Base-by-base conservation (phyloP, 2,888 invertebrate species). In the Heliconius sara region DNA sequence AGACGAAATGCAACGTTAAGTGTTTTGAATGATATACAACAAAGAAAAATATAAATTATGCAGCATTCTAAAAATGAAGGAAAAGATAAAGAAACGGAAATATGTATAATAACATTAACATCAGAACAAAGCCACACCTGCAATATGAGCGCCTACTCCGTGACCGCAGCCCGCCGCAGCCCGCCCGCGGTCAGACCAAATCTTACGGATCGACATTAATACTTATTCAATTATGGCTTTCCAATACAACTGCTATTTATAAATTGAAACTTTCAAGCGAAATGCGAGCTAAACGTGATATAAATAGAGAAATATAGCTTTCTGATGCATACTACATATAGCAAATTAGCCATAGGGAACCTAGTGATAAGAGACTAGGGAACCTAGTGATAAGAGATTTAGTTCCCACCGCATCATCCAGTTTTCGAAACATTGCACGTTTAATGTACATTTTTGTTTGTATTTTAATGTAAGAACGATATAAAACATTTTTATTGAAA, bases 191-290 rank as follows among this genome's bases (percentile, higher is more conserved):
- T 82, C 81, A 47, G n/a, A 71, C 74, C 52, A 76, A 74, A 68
- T 52, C 67, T 78, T 60, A 73, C 76, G 52, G 73, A 79, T 77
- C 47, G 63, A 82, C 81, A 79, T 78, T 84, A 80, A 84, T 82
- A 82, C 73, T 79, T 83, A 83, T 84, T 81, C 83, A 83, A 83
- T 83, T 81, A 81, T 82, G 77, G 76, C 78, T 74, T 80, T 70
- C 73, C 73, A 74, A 79, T 76, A 60, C 52, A n/a, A 57, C 30
- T 52, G 7, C 65, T 25, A 39, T 68, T 47, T 72, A 76, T 52
- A 22, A 39, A 13, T 43, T 16, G 25, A 27, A 43, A 9, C 16
- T 43, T 57, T 10, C n/a, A 65, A 65, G 22, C 25, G 16, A 78
- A 52, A 71, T 9, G 1, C 60, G 39, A 22, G 70, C 25, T 16